Evolutionary conservation across 1,140 invertebrate genomes (phyloP).

Genomic region (Homalodisca vitripennis): DNA sequence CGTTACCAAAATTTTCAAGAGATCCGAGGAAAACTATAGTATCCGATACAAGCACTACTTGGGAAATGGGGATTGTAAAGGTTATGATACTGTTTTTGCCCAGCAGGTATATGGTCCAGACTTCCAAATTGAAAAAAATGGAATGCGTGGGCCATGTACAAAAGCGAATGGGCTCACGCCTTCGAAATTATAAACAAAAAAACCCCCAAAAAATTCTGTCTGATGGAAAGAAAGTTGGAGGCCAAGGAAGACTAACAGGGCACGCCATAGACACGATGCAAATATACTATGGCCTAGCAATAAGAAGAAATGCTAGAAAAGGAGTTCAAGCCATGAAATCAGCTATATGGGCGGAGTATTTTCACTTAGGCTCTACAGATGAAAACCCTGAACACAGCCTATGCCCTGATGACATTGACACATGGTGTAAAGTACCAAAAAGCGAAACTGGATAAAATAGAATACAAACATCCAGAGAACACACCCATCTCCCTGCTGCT

Average conservation of each 20-base stretch:
- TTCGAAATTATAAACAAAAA: background rate
- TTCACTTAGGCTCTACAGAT: background rate
- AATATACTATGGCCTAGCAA: no score
- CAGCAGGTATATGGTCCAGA: constrained; percentile 37
- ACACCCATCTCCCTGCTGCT: background rate
- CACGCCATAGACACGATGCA: background rate
- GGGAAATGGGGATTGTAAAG: constrained; percentile 39
- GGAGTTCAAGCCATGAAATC: no score
- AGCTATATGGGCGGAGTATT: no score
- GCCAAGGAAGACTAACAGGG: background rate
- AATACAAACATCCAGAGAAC: background rate
- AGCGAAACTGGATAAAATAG: background rate
- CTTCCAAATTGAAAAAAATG: constrained; percentile 39
- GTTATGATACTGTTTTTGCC: constrained; percentile 22
- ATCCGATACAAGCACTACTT: constrained; percentile 37
- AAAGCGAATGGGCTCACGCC: no score
- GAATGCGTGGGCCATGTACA: no score
- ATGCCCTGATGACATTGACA: background rate
- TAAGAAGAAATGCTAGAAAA: no score
- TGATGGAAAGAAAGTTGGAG: background rate
- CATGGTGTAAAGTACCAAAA: background rate
- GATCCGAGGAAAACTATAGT: constrained; percentile 31
- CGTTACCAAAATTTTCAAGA: no score
- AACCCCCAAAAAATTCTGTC: background rate
- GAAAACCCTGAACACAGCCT: background rate